A percentile compares a stretch with the other conserved stretches of the same genome.
These are phyloP conservation scores for Cybosia mesomella DNA, from an alignment of 2,888 invertebrate species.

Conservation along the genomic window DNA sequence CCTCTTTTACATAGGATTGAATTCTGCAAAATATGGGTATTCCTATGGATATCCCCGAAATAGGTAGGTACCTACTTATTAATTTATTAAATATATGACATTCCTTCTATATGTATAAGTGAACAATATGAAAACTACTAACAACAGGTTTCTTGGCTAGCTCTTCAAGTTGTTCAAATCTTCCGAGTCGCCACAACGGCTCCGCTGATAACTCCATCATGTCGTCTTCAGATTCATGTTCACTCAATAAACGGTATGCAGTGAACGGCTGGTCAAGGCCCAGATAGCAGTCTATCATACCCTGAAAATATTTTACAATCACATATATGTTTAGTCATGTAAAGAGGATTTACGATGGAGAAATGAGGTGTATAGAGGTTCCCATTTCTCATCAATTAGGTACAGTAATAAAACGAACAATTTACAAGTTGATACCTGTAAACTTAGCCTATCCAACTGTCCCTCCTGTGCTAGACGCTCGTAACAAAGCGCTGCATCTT, in stretches of 20 bases:
- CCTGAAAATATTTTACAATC: constrained; percentile 76
- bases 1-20: too few species aligned
- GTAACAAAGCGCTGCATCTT: constrained; percentile 95
- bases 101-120: too few species aligned
- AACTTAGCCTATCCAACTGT: constrained; percentile 79
- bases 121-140: constrained; percentile 34
- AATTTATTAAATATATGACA: too few species aligned
- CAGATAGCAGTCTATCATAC: constrained; percentile 95
- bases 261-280: constrained; percentile 95
- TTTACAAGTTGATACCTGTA: constrained; percentile 57
- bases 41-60: too few species aligned
- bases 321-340: neutral
- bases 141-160: constrained; percentile 85
- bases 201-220: constrained; percentile 91
- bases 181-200: constrained; percentile 94
- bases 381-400: too few species aligned
- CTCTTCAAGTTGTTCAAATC: constrained; percentile 92
- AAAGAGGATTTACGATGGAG: too few species aligned
- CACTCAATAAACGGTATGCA: constrained; percentile 90
- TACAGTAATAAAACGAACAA: too few species aligned
- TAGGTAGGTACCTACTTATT: too few species aligned
- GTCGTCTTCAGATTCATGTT: constrained; percentile 87
- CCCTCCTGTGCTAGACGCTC: constrained; percentile 91
- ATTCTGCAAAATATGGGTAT: too few species aligned
- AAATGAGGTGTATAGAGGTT: too few species aligned